Percentiles rank a stretch among this genome's conserved stretches.
Conservation (phyloP, 1,140 invertebrate genomes). For the Cataglyphis hispanica region DNA sequence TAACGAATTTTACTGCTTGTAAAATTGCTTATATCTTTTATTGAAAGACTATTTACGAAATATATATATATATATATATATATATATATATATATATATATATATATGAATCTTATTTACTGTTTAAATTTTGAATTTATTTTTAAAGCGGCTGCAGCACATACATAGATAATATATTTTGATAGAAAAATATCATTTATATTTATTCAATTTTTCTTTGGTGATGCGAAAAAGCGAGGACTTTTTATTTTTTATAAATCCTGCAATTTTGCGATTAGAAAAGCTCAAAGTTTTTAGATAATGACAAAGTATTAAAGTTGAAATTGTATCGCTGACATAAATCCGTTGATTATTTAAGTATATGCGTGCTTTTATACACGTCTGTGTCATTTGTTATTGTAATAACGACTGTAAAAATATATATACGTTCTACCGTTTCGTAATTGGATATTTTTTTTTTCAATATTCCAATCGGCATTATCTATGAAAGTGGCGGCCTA, state of each 20-base stretch:
- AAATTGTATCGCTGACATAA: slow-evolving; percentile 14
- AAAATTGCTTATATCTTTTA: not conserved
- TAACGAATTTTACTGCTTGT: not conserved
- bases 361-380: slow-evolving; percentile 8
- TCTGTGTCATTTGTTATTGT: slow-evolving; percentile 44
- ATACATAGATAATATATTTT: not conserved
- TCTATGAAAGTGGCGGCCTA: slow-evolving; percentile 56
- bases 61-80: too few relatives aligned
- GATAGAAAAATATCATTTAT: not conserved
- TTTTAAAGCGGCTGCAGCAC: not conserved
- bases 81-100: too few relatives aligned
- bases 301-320: not conserved
- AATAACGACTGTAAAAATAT: slow-evolving; percentile 38
- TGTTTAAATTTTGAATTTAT: not conserved
- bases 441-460: slow-evolving; percentile 28
- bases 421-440: slow-evolving; percentile 17
- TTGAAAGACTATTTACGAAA: not conserved
- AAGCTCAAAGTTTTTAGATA: slow-evolving; percentile 1
- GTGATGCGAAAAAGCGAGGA: not conserved
- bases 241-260: not conserved
- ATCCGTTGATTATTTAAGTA: not conserved
- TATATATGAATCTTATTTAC: not conserved
- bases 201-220: not conserved
- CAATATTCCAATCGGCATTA: slow-evolving; percentile 48
- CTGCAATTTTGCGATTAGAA: slow-evolving; percentile 1